phyloP scores from a whole-genome alignment of 2,888 invertebrate species.

The Deilephila elpenor region DNA sequence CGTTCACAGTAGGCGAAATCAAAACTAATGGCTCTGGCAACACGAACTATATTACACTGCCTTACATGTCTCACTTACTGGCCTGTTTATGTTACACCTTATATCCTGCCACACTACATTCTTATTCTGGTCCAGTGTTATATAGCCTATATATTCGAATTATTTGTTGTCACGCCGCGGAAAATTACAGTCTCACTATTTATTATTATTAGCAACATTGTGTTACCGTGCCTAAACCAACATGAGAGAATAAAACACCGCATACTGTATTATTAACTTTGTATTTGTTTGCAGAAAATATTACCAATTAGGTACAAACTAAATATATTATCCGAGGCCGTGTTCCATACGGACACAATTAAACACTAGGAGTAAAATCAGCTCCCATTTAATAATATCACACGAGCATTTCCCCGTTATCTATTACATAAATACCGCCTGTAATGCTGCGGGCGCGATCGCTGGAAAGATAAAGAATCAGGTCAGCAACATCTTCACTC shows the following conservation, averaged over 20 bases:
- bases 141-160: constrained; percentile 1
- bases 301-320: neutral
- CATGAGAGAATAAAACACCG: neutral
- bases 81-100: constrained; percentile 65
- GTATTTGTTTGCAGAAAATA: neutral
- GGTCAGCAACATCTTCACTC: constrained; percentile 93
- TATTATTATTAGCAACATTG: neutral
- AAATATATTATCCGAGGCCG: neutral
- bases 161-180: neutral
- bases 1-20: constrained; percentile 63
- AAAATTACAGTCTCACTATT: neutral
- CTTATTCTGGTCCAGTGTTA: constrained; percentile 50
- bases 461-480: constrained; percentile 95
- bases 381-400: constrained; percentile 42
- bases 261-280: neutral
- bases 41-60: constrained; percentile 67
- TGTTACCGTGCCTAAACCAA: neutral
- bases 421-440: constrained; percentile 86
- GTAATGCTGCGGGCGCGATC: constrained; percentile 95
- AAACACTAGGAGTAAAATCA: constrained; percentile 10
- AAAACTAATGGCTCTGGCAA: constrained; percentile 66
- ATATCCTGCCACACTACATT: constrained; percentile 62
- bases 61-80: constrained; percentile 55
- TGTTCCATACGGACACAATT: neutral
- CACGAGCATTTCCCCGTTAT: constrained; percentile 75